phyloP scores from a whole-genome alignment of 2,888 invertebrate species.

The Iphiclides podalirius region DNA sequence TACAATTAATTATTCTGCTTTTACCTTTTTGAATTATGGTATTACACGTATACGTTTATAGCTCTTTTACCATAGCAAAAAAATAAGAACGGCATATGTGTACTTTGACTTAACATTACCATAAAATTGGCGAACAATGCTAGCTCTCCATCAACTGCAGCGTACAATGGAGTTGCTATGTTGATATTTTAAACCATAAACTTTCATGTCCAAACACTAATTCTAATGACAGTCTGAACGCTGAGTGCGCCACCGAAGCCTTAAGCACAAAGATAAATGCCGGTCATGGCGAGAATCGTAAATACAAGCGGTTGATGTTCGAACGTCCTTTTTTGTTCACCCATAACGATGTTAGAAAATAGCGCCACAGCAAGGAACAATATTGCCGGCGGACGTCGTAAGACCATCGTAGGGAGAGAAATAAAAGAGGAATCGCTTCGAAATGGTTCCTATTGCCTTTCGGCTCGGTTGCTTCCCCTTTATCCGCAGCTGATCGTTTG shows the following conservation, averaged over 20 bases:
- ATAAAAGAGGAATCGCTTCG: conserved; percentile 67
- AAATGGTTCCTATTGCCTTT: conserved; percentile 67
- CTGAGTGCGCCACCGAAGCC: conserved; percentile 36
- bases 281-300: conserved; percentile 54
- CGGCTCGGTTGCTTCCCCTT: conserved; percentile 64
- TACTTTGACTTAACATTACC: not conserved
- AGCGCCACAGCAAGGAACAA: conserved; percentile 62
- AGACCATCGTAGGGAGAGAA: conserved; percentile 49
- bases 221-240: conserved; percentile 33
- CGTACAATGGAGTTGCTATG: conserved; percentile 19
- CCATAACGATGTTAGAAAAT: conserved; percentile 55
- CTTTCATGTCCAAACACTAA: conserved; percentile 33
- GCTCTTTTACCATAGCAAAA: not conserved
- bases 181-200: conserved; percentile 15
- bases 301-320: conserved; percentile 55
- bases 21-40: too few species aligned
- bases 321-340: conserved; percentile 50
- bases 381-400: conserved; percentile 64
- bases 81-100: not conserved
- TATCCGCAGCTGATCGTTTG: conserved; percentile 74
- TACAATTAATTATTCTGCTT: too few species aligned
- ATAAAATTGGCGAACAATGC: conserved; percentile 12
- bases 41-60: too few species aligned
- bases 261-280: conserved; percentile 51
- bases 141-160: not conserved